Base-by-base conservation (phyloP, 2,113 vertebrate genomes). In the Vulpes vulpes region DNA sequence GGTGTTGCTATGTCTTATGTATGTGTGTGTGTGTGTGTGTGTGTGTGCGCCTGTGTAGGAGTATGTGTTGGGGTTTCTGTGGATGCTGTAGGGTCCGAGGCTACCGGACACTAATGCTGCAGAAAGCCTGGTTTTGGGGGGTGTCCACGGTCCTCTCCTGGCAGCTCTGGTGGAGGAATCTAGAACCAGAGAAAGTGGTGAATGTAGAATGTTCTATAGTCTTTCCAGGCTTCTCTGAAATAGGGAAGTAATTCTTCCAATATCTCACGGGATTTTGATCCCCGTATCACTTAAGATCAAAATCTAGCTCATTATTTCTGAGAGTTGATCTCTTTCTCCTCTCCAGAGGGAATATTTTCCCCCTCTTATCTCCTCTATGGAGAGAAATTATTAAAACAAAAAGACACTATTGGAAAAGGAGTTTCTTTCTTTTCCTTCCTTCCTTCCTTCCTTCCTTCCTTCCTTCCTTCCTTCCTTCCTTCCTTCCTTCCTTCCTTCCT, bases 341-440 rank as follows among this genome's bases (percentile, higher is more conserved):
- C 43, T 80, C 32, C 59, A 38, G 82, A 86, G 32, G 78, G 35
- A 90, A 67, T 57, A 30, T 38, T 92, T 65, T 4, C 5, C 5
- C 7, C 2, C 11, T 71, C 80, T 59, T 59, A n/a, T 22, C 25
- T 97, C 25, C 57, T 91, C 35, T 19, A 11, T 81, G 53, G 49
- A 96, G 74, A 95, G 20, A 90, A 83, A 64, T 84, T 43, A 80
- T 90, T 83, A 82, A 85, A 62, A 83, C 32, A 85, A 90, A 90
- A 76, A 67, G 14, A 14, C 3, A 4, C 85, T 91, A 20, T 65
- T 83, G 57, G 35, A 87, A 96, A 89, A 38, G 65, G 65, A 60
- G 0, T 14, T 76, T 17, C 49, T 49, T 35, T 35, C 35, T 35
- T 35, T 60, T 60, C 23, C 59, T 60, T 60, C 22, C 20, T 22